Percentiles rank a stretch among this genome's conserved stretches.
phyloP scores from a whole-genome alignment of 2,888 invertebrate genomes.

The Theristus sp. region DNA sequence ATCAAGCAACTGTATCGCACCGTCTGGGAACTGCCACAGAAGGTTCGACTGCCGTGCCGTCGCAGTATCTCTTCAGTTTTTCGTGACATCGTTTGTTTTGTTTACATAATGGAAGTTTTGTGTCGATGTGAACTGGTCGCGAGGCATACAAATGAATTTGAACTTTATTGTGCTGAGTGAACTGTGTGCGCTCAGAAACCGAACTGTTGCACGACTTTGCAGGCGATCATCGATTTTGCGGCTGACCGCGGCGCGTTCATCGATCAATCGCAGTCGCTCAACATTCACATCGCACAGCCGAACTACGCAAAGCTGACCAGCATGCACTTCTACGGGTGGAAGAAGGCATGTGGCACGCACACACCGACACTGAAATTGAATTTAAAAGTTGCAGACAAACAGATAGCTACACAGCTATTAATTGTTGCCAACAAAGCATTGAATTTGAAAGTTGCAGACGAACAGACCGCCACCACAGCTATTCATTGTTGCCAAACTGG shows the following conservation, averaged over 20 bases:
- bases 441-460: too few species aligned
- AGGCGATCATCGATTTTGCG: slow-evolving; percentile 59
- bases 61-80: too few species aligned
- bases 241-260: slow-evolving; percentile 92
- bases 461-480: too few species aligned
- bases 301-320: slow-evolving; percentile 80
- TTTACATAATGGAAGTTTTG: too few species aligned
- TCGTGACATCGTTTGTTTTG: too few species aligned
- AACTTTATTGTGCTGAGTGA: too few species aligned
- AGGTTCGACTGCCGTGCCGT: slow-evolving; percentile 37
- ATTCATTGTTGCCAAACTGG: background rate
- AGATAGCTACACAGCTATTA: background rate
- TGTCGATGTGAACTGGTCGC: too few species aligned
- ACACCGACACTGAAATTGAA: background rate
- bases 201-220: slow-evolving; percentile 26
- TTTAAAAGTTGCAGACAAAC: background rate
- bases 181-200: too few species aligned
- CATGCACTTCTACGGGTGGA: slow-evolving; percentile 97
- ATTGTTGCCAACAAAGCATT: background rate
- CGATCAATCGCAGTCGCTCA: slow-evolving; percentile 94
- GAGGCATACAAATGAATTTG: too few species aligned
- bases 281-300: slow-evolving; percentile 86
- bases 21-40: slow-evolving; percentile 49
- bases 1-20: slow-evolving; percentile 37
- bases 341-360: slow-evolving; percentile 41